Evolutionary conservation across 2,888 invertebrate genomes (phyloP).

Genomic region (Hemicrepidius hirtus): DNA sequence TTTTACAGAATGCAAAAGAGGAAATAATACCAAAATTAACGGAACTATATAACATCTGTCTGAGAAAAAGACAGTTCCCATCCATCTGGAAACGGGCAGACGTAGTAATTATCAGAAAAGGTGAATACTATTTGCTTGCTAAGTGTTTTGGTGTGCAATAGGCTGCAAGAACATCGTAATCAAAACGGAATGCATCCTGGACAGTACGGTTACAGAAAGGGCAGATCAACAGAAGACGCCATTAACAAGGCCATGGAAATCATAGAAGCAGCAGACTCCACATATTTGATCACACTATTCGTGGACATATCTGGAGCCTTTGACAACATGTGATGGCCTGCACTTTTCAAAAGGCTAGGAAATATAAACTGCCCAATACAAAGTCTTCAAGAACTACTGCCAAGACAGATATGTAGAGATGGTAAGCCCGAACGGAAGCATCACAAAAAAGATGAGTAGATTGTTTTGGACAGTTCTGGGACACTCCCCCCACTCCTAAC

Average conservation of each 20-base stretch:
- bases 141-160: background rate
- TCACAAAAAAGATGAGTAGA: conserved; percentile 21
- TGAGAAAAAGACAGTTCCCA: conserved; percentile 37
- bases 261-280: no score
- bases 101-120: conserved; percentile 31
- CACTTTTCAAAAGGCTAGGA: background rate
- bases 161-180: no score
- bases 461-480: conserved; percentile 41
- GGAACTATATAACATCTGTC: conserved; percentile 47
- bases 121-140: background rate
- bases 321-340: conserved; percentile 50
- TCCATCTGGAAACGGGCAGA: conserved; percentile 36
- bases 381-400: conserved; percentile 37
- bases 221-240: conserved; percentile 36
- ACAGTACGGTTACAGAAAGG: conserved; percentile 25
- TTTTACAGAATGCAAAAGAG: no score
- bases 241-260: background rate
- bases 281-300: conserved; percentile 29
- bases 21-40: background rate
- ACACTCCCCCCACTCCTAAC: no score
- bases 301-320: conserved; percentile 48
- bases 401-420: conserved; percentile 31
- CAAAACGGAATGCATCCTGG: background rate
- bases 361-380: conserved; percentile 20
- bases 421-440: background rate